Evolutionary conservation across 2,113 vertebrate species (phyloP).

Genomic region (Megalops atlanticus): DNA sequence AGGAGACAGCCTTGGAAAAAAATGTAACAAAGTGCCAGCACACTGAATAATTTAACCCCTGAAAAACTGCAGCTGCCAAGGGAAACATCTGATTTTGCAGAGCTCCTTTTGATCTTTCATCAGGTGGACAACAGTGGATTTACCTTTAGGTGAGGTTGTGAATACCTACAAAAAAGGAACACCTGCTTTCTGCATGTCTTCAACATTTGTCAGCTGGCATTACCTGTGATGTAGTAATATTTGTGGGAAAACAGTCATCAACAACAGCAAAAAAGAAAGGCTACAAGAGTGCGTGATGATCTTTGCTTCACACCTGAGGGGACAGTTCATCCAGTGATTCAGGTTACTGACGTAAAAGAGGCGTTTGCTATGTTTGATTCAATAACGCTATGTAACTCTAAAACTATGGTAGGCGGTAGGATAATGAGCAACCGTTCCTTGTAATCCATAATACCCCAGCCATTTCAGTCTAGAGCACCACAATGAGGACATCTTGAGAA

Average conservation of each 20-base stretch:
- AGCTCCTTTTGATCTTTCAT: slow-evolving; percentile 38
- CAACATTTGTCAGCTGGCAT: slow-evolving; percentile 27
- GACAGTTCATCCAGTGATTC: slow-evolving; percentile 26
- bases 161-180: slow-evolving; percentile 28
- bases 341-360: slow-evolving; percentile 28
- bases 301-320: slow-evolving; percentile 41
- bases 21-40: slow-evolving; percentile 26
- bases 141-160: neutral
- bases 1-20: slow-evolving; percentile 35
- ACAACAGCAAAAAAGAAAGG: slow-evolving; percentile 12
- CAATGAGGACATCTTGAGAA: neutral
- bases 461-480: neutral
- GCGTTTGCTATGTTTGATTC: slow-evolving; percentile 24
- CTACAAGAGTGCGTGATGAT: neutral
- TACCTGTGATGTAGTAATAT: slow-evolving; percentile 17
- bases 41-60: slow-evolving; percentile 35
- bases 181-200: slow-evolving; percentile 34
- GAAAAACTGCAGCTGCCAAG: slow-evolving; percentile 26
- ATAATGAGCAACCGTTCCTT: neutral
- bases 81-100: slow-evolving; percentile 16
- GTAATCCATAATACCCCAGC: neutral
- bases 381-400: slow-evolving; percentile 11
- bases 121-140: neutral
- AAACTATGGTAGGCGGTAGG: slow-evolving; percentile 12
- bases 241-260: neutral